phyloP scores from a whole-genome alignment of 2,113 vertebrate species.

The Cisticola juncidis region DNA sequence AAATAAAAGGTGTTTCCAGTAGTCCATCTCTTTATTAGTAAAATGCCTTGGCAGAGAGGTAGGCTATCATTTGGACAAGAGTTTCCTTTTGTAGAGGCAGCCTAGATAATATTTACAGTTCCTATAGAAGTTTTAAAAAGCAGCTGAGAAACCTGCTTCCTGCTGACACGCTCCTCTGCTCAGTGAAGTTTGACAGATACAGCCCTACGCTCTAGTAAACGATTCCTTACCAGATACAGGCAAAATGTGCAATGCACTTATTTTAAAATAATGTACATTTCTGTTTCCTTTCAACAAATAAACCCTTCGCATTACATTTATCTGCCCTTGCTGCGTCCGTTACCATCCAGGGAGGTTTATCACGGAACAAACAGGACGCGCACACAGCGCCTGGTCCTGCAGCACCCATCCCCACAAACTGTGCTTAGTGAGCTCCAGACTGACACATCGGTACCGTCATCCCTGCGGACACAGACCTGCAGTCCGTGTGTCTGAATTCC shows the following conservation, averaged over 20 bases:
- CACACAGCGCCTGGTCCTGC: background rate
- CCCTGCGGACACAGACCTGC: background rate
- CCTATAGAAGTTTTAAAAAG: background rate
- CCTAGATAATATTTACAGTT: background rate
- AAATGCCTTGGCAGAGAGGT: background rate
- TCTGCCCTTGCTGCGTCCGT: background rate
- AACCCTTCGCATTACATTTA: background rate
- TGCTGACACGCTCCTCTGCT: background rate
- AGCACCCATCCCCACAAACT: background rate
- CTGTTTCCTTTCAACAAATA: background rate
- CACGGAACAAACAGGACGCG: background rate
- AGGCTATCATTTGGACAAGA: background rate
- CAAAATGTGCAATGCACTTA: background rate
- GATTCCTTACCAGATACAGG: background rate
- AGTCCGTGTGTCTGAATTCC: background rate
- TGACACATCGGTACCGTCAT: background rate
- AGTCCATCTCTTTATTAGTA: background rate
- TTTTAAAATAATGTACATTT: background rate
- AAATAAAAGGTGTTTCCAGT: background rate
- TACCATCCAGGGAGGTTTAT: background rate
- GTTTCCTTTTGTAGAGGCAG: background rate
- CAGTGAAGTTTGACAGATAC: background rate
- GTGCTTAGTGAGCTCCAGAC: rapidly evolving
- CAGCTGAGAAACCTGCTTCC: background rate
- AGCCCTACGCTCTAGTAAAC: background rate